Evolutionary conservation across 2,888 invertebrate species (phyloP).

Genomic region (Chromoteleia sp.): DNA sequence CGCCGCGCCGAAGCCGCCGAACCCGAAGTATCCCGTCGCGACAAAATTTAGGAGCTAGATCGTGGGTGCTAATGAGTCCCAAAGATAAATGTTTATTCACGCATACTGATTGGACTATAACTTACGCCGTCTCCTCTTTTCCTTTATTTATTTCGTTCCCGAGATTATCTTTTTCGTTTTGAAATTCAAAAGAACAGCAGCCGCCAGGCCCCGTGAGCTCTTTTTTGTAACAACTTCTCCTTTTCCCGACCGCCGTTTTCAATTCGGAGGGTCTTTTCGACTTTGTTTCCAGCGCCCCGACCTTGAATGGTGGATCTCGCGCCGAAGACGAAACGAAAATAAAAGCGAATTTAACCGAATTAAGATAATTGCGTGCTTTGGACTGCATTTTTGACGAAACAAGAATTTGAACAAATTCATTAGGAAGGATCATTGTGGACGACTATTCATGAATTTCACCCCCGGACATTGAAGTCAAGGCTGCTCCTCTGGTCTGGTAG

Average conservation of each 20-base stretch:
- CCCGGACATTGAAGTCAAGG: conserved; percentile 20
- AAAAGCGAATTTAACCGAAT: conserved; percentile 27
- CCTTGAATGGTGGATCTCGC: conserved; percentile 30
- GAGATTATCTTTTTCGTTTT: conserved; percentile 50
- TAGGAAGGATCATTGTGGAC: conserved; percentile 4
- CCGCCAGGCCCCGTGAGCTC: conserved; percentile 14
- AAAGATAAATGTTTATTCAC: conserved; percentile 66
- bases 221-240: conserved; percentile 22
- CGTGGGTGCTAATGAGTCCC: conserved; percentile 69
- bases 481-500: not conserved
- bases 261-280: not conserved
- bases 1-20: not conserved
- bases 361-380: conserved; percentile 24
- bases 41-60: conserved; percentile 69
- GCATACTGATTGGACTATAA: conserved; percentile 61
- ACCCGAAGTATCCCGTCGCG: conserved; percentile 51
- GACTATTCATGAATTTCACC: conserved; percentile 15
- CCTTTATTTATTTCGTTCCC: conserved; percentile 46
- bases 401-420: conserved; percentile 37
- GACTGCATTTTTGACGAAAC: not conserved
- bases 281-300: not conserved
- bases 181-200: conserved; percentile 45
- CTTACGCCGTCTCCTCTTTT: conserved; percentile 36
- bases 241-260: not conserved
- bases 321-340: not conserved